Percentiles rank a stretch among this genome's conserved stretches.
Evolutionary conservation across 1,140 invertebrate species (phyloP).

Genomic region (Aporrectodea caliginosa): DNA sequence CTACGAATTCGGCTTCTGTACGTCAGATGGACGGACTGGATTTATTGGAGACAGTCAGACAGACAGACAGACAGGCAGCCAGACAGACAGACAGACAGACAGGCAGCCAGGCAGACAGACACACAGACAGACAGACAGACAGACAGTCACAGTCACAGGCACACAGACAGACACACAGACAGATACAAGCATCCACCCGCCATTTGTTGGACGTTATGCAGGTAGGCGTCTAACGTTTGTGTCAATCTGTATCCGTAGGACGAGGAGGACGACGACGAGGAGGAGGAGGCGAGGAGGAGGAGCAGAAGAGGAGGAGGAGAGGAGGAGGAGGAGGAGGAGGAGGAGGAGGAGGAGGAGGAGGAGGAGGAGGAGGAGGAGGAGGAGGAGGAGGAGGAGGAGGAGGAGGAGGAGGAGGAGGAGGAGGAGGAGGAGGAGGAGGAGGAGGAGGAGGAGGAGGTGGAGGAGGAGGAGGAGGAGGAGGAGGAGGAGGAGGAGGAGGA

Average conservation of each 20-base stretch:
- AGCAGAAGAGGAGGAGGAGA: too few species aligned
- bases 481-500: constrained; percentile 9
- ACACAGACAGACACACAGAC: too few species aligned
- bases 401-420: neutral
- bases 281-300: too few species aligned
- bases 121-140: too few species aligned
- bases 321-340: neutral
- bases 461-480: constrained; percentile 10
- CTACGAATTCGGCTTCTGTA: too few species aligned
- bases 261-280: neutral
- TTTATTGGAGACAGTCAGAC: too few species aligned
- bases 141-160: too few species aligned
- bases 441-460: neutral
- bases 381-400: constrained; percentile 1
- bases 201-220: neutral
- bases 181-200: too few species aligned
- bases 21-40: too few species aligned
- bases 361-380: neutral
- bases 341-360: neutral
- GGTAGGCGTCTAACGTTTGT: neutral
- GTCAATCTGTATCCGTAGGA: neutral
- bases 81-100: too few species aligned
- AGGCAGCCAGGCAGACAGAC: too few species aligned
- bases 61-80: too few species aligned
- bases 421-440: neutral